Evolutionary conservation across 2,888 invertebrate species (phyloP), one percentile per base, ranked within the genome.

Genomic region (Hedychridium roseum): DNA sequence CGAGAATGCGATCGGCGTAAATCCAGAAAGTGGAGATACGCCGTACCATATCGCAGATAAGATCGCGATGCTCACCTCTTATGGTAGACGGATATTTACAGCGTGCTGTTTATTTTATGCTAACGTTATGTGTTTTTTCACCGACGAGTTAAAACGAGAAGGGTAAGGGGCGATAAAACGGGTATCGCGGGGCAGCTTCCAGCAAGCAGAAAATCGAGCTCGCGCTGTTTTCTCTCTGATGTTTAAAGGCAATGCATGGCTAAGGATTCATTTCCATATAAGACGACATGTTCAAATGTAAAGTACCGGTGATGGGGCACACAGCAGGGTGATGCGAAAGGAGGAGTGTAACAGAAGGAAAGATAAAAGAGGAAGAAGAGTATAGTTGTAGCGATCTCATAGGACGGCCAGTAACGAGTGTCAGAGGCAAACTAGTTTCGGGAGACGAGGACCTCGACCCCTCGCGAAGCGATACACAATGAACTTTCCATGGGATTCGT

Each of bases 361-460:
- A 44, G 57, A 26, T 37, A 43, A 42, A 50, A 50, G 43, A 49
- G 47, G 49, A 18, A 42, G 43, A 36, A 53, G 42, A 50, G 44
- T 40, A 48, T 34, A n/a, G n/a, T n/a, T n/a, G 5, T 11, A 15
- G n/a, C n/a, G n/a, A n/a, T n/a, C n/a, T n/a, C n/a, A 4, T 23
- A 4, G 27, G 27, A 27, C 27, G 9, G n/a, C n/a, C n/a, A n/a
- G n/a, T n/a, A n/a, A n/a, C n/a, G n/a, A n/a, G n/a, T n/a, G n/a
- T n/a, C n/a, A n/a, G n/a, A n/a, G n/a, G n/a, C n/a, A 64, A 70
- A 71, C 71, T 70, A 68, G 71, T 71, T 71, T 57, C n/a, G n/a
- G n/a, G n/a, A n/a, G n/a, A n/a, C n/a, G n/a, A n/a, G n/a, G n/a
- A n/a, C n/a, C n/a, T n/a, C n/a, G n/a, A 60, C 57, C 61, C 66